Evolutionary conservation across 1,140 invertebrate genomes (phyloP).

Genomic region (Anastatus disparis): DNA sequence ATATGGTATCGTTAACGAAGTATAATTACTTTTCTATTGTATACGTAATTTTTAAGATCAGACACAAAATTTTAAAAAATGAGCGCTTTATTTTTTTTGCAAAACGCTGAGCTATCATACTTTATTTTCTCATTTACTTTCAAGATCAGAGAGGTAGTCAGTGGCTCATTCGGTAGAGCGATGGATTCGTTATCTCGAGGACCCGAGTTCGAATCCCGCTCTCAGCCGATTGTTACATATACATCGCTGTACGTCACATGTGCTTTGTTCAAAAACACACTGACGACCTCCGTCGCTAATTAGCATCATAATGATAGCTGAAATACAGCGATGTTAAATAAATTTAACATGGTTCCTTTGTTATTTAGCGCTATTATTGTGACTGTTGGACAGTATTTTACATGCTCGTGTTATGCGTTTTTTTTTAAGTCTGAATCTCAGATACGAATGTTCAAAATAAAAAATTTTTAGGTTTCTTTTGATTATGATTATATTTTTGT

Average conservation of each 20-base stretch:
- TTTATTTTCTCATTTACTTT: slow-evolving; percentile 1
- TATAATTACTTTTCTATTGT: slow-evolving; percentile 25
- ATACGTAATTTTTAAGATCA: slow-evolving; percentile 28
- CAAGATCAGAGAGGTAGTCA: neutral
- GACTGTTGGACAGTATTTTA: slow-evolving; percentile 41
- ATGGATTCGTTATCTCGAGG: no score
- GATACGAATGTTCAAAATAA: neutral
- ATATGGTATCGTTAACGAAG: no score
- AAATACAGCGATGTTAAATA: no score
- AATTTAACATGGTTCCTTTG: neutral
- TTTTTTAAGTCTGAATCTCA: neutral
- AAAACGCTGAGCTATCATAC: neutral
- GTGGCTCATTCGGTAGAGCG: no score
- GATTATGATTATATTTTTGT: no score
- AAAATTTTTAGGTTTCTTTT: no score
- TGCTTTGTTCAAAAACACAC: no score
- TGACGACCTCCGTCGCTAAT: no score
- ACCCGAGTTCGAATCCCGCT: no score
- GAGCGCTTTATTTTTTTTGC: neutral
- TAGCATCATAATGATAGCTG: no score
- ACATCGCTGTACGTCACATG: no score
- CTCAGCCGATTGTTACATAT: no score
- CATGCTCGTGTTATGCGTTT: slow-evolving; percentile 12
- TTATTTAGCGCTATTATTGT: slow-evolving; percentile 11
- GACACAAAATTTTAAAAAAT: neutral